Base-by-base conservation (phyloP, 2,113 vertebrate genomes). In the Mirza zaza region DNA sequence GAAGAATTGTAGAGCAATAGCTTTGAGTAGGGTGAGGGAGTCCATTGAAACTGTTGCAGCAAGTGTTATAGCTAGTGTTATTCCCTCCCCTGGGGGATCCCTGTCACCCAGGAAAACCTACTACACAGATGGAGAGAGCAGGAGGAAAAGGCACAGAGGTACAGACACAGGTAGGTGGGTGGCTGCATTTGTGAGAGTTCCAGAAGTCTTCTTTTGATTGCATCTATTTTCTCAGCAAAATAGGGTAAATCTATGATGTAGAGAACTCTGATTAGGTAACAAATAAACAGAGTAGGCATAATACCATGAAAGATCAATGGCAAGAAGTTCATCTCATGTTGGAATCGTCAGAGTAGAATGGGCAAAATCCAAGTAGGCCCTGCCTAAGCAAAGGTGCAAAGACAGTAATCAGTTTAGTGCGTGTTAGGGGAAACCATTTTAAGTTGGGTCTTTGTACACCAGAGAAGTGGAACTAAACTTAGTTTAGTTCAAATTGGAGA, bases 181-280 rank as follows among this genome's bases (percentile, higher is more conserved):
- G 32, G 15, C 8, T 3, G 10, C 0, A 0, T 48, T 25, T 5
- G 25, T 2, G 17, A 36, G 76, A n/a, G 20, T 52, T 90, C 12
- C 3, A 27, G 25, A 34, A 79, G 36, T 29, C 27, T 36, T 80
- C 21, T 81, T 86, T 42, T 13, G 27, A 67, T 32, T 63, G 67
- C 34, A 81, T 77, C 48, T 42, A 39, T 50, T 73, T 67, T 67
- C 76, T 80, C 48, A 32, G 65, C 32, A 75, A 86, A 89, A 75
- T 17, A 34, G 3, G 42, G 17, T 50, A 27, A 59, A 25, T 77
- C 61, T 11, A 15, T 1, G 3, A 29, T 14, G 42, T 42, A 87
- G 77, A 83, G 36, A 77, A 50, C 15, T 57, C 21, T 52, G 68
- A 73, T 25, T n/a, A 14, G 12, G 10, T 27, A 59, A 23, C 25